Percentiles rank a stretch among this genome's conserved stretches.
Evolutionary conservation across 2,888 invertebrate species (phyloP).

Genomic region (Mycalesis mineus): DNA sequence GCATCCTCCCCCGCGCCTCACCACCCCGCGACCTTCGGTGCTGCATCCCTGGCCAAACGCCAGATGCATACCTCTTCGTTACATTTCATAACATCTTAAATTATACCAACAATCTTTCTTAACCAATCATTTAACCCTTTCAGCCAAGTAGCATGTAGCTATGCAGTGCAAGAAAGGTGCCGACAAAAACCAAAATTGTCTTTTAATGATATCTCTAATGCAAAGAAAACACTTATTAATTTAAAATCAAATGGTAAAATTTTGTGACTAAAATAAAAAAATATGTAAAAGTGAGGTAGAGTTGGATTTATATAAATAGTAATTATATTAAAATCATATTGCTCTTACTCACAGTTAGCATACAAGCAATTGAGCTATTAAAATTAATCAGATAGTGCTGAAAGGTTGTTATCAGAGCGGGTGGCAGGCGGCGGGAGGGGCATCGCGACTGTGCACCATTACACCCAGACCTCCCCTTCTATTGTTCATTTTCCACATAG

Average conservation of each 20-base stretch:
- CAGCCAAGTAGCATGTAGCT: not conserved
- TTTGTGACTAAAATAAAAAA: too few relatives aligned
- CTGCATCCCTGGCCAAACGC: slow-evolving; percentile 67
- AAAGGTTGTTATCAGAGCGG: slow-evolving; percentile 34
- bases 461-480: slow-evolving; percentile 27
- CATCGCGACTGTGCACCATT: slow-evolving; percentile 32
- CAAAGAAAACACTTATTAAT: too few relatives aligned
- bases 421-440: slow-evolving; percentile 30
- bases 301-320: not conserved
- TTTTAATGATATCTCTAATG: too few relatives aligned
- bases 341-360: not conserved
- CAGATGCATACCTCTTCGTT: slow-evolving; percentile 42
- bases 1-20: slow-evolving; percentile 38
- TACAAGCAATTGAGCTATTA: slow-evolving; percentile 18
- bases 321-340: too few relatives aligned
- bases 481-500: slow-evolving; percentile 9
- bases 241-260: too few relatives aligned
- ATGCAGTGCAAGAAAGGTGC: too few relatives aligned
- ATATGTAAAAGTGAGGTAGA: too few relatives aligned
- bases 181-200: too few relatives aligned
- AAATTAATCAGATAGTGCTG: slow-evolving; percentile 29
- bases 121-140: not conserved
- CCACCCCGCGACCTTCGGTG: slow-evolving; percentile 53
- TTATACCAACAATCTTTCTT: slow-evolving; percentile 31
- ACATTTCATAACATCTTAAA: slow-evolving; percentile 35